These are phyloP conservation scores for Crotalus horridus DNA, from an alignment of 2,113 vertebrate genomes.

Conservation along the genomic window DNA sequence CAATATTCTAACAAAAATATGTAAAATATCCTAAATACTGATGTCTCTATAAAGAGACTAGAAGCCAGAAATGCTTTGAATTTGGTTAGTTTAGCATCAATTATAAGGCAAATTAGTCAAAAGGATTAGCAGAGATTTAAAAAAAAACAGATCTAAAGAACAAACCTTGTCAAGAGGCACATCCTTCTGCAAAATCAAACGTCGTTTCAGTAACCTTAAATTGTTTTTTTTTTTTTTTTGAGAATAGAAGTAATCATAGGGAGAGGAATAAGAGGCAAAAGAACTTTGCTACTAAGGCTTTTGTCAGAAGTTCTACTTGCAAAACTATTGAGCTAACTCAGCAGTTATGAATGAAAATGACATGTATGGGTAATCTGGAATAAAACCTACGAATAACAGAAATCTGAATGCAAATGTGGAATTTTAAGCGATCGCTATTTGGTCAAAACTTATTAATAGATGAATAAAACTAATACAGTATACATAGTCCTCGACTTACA, in stretches of 20 bases:
- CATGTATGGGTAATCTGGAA: neutral
- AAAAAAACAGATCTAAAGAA: neutral
- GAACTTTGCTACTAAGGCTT: neutral
- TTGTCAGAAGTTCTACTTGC: neutral
- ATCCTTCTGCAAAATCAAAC: neutral
- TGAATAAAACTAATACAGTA: neutral
- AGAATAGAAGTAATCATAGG: neutral
- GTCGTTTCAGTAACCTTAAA: neutral
- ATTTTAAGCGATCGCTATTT: neutral
- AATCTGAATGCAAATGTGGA: neutral
- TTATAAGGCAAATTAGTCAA: neutral
- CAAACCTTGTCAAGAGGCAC: neutral
- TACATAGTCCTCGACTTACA: neutral
- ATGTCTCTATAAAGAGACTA: neutral
- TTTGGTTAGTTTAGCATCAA: neutral
- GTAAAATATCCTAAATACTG: neutral
- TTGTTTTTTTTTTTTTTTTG: neutral
- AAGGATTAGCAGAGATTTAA: neutral
- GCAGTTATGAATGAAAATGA: neutral
- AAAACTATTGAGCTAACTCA: neutral
- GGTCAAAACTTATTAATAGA: neutral
- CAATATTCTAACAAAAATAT: neutral
- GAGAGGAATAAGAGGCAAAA: neutral
- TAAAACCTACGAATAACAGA: neutral
- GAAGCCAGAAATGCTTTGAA: neutral